Conservation (phyloP, 2,797 vertebrate genomes). For the Cyclura pinguis region DNA sequence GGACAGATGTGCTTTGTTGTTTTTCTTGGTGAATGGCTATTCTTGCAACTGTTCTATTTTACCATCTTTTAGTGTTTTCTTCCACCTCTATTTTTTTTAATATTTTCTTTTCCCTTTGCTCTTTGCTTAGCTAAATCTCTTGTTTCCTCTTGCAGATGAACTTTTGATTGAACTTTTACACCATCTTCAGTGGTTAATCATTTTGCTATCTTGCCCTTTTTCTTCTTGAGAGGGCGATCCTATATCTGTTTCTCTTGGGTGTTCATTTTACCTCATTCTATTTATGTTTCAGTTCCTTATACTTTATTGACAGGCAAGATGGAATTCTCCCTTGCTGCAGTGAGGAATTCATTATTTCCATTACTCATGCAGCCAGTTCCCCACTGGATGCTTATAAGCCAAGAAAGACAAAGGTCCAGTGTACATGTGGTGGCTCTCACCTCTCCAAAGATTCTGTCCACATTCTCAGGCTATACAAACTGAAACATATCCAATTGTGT, state of each 20-base stretch:
- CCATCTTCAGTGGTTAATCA: background rate
- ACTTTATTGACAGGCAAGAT: too few relatives aligned
- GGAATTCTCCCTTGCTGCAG: too few relatives aligned
- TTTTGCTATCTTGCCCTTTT: background rate
- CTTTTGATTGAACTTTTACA: background rate
- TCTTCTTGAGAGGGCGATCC: background rate
- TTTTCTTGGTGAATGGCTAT: background rate
- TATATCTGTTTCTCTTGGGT: background rate
- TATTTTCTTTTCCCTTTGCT: background rate
- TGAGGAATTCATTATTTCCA: too few relatives aligned
- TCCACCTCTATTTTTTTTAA: background rate
- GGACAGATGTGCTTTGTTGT: background rate
- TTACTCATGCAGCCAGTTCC: too few relatives aligned
- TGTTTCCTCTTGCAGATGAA: background rate
- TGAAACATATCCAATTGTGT: too few relatives aligned
- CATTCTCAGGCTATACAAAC: too few relatives aligned
- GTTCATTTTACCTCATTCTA: background rate
- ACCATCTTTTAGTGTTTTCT: background rate
- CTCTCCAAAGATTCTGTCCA: too few relatives aligned
- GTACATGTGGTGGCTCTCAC: too few relatives aligned
- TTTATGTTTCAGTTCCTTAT: background rate
- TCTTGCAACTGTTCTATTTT: background rate
- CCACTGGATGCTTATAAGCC: too few relatives aligned
- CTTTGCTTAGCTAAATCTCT: background rate
- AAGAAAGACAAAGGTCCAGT: too few relatives aligned